A percentile compares a stretch with the other conserved stretches of the same genome.
Conservation (phyloP, 2,888 invertebrate species). For the Tenthredo livida region DNA sequence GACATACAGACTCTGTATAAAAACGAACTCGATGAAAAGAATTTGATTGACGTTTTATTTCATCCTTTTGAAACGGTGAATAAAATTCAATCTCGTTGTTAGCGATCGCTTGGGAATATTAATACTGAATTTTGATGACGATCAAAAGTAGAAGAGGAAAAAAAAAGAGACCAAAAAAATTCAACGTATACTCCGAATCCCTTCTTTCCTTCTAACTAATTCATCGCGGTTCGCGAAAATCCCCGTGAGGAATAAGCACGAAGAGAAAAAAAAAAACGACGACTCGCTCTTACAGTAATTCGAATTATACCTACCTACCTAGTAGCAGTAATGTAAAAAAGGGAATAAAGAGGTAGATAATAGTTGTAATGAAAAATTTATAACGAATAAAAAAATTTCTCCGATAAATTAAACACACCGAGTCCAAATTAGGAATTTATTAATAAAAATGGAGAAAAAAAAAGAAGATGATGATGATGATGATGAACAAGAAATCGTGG, state of each 20-base stretch:
- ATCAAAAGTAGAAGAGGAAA: not conserved
- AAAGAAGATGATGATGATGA: no score
- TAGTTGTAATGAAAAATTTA: not conserved
- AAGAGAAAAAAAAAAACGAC: no score
- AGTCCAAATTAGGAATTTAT: not conserved
- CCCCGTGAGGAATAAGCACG: no score
- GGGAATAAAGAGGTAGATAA: not conserved
- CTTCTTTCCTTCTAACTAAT: not conserved
- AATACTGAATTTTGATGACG: not conserved
- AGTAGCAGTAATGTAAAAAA: not conserved
- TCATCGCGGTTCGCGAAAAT: not conserved
- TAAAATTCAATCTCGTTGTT: not conserved
- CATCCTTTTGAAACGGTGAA: not conserved
- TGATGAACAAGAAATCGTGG: not conserved
- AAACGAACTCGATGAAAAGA: not conserved
- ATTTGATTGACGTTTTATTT: constrained; percentile 10
- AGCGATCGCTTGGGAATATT: not conserved
- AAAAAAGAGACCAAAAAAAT: not conserved
- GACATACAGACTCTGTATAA: not conserved
- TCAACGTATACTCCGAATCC: not conserved
- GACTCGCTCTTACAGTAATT: not conserved
- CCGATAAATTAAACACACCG: not conserved
- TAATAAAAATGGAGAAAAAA: no score
- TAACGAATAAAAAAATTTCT: not conserved
- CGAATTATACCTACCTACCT: not conserved